phyloP scores from a whole-genome alignment of 2,113 vertebrate species.

The Recurvirostra avosetta region DNA sequence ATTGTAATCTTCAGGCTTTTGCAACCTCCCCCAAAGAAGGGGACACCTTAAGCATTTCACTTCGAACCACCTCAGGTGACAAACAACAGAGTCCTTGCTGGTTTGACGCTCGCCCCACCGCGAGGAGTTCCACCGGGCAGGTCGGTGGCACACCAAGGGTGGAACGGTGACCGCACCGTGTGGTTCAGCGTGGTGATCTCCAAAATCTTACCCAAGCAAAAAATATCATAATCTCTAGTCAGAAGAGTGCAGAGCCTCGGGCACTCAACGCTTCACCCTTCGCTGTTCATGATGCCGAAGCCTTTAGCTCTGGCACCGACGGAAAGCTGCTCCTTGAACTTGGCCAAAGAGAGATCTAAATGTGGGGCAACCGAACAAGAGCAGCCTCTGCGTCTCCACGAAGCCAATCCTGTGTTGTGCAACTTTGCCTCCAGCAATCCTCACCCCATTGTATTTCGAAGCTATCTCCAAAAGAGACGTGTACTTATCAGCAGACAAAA shows the following conservation, averaged over 20 bases:
- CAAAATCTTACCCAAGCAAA: not conserved
- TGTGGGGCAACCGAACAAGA: accelerated
- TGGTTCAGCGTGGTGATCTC: not conserved
- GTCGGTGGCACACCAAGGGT: no score
- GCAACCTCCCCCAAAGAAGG: not conserved
- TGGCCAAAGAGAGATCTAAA: not conserved
- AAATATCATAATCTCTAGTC: not conserved
- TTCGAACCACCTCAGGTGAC: not conserved
- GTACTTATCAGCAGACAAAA: not conserved
- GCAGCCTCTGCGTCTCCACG: not conserved
- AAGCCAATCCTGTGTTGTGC: not conserved
- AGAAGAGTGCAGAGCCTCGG: not conserved
- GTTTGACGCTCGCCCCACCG: not conserved
- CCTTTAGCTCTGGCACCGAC: not conserved
- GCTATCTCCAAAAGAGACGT: not conserved
- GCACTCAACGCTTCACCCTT: not conserved
- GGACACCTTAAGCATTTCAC: not conserved
- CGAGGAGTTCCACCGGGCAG: no score
- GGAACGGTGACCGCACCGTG: no score
- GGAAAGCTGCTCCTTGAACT: accelerated
- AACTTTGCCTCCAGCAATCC: not conserved
- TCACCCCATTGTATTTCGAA: not conserved
- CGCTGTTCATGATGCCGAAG: not conserved
- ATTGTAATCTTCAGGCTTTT: not conserved
- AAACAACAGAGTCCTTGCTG: not conserved